Base-by-base conservation (phyloP, 2,113 vertebrate species). In the Austrofundulus limnaeus region DNA sequence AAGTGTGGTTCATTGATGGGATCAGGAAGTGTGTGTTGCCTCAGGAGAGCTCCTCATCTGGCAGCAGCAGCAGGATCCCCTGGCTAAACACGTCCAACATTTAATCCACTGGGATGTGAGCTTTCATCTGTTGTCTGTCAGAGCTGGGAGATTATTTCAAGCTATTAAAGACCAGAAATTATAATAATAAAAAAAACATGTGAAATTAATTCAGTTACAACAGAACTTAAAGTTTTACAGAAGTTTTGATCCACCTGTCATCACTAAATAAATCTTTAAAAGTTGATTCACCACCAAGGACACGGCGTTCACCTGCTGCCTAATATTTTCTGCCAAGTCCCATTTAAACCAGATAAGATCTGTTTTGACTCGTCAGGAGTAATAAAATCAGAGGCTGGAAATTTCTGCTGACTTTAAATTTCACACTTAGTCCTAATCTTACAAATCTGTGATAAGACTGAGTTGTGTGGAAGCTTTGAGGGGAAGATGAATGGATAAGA, bases 401-500 rank as follows among this genome's bases (percentile, higher is more conserved):
- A 34, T 8, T 43, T 43, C 42, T 43, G 42, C 16, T 17, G 6
- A 43, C 42, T 8, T 42, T 5, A 42, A 17, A 15, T 42, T 43
- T 42, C n/a, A 24, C 34, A 19, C 31, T n/a, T 21, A 19, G 41
- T 17, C 16, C 31, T 47, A 47, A 47, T 56, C 43, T 19, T 21
- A 16, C 43, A 17, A 15, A 48, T 48, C 28, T 47, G 53, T 13
- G 42, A 46, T 42, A 16, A 42, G 41, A 34, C 50, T 34, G 45
- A 37, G 39, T 45, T 7, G 21, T 39, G 42, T 31, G 45, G 2
- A 66, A 47, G 19, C 53, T 49, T 38, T 50, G 7, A n/a, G 14
- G 12, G 20, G 10, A 45, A 52, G 37, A 57, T 54, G 13, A 57
- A 57, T 50, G 37, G 43, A 57, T 25, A 57, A 48, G 53, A 57